Evolutionary conservation across 2,797 vertebrate genomes (phyloP).

Genomic region (Champsocephalus esox): DNA sequence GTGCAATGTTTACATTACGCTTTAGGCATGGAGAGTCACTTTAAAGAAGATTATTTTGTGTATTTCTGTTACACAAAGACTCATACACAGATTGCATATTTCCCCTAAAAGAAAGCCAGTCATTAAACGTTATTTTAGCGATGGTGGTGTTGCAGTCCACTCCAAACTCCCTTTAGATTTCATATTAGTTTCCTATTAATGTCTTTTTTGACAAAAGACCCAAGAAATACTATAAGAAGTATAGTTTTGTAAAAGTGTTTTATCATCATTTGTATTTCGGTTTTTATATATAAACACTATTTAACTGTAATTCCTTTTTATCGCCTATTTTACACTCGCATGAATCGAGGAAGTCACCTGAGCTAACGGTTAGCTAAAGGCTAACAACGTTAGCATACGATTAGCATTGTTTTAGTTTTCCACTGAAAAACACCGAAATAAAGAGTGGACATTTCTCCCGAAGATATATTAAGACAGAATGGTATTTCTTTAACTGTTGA

Average conservation of each 20-base stretch:
- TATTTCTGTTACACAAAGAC: background rate
- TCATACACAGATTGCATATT: rapidly evolving
- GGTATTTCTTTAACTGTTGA: background rate
- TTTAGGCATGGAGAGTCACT: background rate
- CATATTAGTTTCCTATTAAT: background rate
- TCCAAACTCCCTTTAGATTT: background rate
- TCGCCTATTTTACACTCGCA: no score
- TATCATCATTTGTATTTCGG: background rate
- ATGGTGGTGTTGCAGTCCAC: background rate
- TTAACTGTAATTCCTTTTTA: background rate
- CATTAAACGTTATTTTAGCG: background rate
- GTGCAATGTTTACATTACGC: background rate
- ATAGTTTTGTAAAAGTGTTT: background rate
- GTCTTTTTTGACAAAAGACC: background rate
- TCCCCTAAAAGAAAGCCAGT: background rate
- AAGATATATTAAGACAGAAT: background rate
- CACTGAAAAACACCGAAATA: background rate
- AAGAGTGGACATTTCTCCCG: no score
- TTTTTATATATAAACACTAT: background rate
- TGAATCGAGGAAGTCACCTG: background rate
- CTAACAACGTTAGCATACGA: background rate
- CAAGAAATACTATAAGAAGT: rapidly evolving
- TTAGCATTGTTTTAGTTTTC: background rate
- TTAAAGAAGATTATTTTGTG: rapidly evolving
- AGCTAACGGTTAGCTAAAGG: background rate